Evolutionary conservation across 1,140 invertebrate genomes (phyloP).

Genomic region (Zaprionus nigranus): DNA sequence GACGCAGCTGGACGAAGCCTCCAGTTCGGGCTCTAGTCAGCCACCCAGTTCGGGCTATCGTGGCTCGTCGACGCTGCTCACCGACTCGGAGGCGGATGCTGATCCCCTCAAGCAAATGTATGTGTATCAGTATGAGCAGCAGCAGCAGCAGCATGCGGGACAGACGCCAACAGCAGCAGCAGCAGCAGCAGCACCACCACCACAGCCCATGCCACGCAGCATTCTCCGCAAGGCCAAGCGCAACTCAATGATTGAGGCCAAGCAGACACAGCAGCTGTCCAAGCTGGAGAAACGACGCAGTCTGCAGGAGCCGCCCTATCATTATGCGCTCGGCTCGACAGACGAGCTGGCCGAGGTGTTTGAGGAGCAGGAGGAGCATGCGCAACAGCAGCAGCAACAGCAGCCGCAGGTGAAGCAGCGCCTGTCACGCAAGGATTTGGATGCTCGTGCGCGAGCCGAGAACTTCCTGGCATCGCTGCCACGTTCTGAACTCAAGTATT

Average conservation of each 20-base stretch:
- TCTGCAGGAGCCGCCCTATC: conserved; percentile 89
- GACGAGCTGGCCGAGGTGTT: conserved; percentile 86
- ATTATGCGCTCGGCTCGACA: conserved; percentile 86
- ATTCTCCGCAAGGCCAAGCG: conserved; percentile 85
- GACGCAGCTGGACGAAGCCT: conserved; percentile 82
- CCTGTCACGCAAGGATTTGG: conserved; percentile 85
- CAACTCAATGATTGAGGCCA: conserved; percentile 92
- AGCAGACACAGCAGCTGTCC: conserved; percentile 85
- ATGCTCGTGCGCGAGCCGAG: conserved; percentile 77
- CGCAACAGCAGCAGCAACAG: conserved; percentile 83
- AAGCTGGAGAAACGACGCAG: conserved; percentile 89
- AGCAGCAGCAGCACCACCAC: conserved; percentile 85
- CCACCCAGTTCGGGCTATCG: conserved; percentile 93
- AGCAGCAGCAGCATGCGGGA: conserved; percentile 86
- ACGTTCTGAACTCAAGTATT: conserved; percentile 83
- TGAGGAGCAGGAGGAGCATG: conserved; percentile 86
- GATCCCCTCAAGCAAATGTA: conserved; percentile 86
- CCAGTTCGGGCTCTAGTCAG: conserved; percentile 90
- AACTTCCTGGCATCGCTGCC: conserved; percentile 79
- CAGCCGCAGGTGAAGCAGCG: conserved; percentile 85
- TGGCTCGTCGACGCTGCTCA: conserved; percentile 92
- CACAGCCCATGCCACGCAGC: conserved; percentile 86
- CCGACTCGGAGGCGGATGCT: conserved; percentile 89
- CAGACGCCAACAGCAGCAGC: conserved; percentile 84
- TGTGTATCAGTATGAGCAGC: conserved; percentile 93